These are phyloP conservation scores for Theocolax elegans DNA, from an alignment of 1,140 invertebrate genomes.

Conservation along the genomic window DNA sequence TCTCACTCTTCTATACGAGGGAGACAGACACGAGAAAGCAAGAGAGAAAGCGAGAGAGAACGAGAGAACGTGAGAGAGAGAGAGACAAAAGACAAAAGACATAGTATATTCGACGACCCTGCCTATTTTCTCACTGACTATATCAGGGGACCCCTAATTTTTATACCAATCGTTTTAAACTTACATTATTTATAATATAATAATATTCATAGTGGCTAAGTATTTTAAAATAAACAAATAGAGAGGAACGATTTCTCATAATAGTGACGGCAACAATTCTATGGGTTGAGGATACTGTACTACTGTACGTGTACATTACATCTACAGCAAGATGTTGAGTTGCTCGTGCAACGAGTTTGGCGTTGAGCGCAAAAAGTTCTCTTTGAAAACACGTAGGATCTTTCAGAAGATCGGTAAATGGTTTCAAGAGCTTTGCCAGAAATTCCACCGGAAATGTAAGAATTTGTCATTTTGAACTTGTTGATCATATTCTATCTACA, in stretches of 20 bases:
- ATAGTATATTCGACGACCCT: too few relatives aligned
- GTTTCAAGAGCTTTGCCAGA: slow-evolving; percentile 54
- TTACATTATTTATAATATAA: too few relatives aligned
- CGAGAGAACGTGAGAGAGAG: background rate
- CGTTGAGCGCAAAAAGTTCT: slow-evolving; percentile 44
- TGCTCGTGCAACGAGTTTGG: background rate
- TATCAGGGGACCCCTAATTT: background rate
- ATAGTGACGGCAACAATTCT: slow-evolving; percentile 29
- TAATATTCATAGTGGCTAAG: too few relatives aligned
- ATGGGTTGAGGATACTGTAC: background rate
- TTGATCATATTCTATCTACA: too few relatives aligned
- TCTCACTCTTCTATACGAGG: too few relatives aligned
- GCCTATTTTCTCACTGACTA: too few relatives aligned
- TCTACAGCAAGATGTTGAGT: background rate
- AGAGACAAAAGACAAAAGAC: background rate
- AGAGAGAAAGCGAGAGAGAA: background rate
- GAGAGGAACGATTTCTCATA: too few relatives aligned
- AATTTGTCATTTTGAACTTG: too few relatives aligned
- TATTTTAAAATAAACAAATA: too few relatives aligned
- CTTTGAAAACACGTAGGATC: slow-evolving; percentile 45
- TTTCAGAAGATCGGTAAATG: slow-evolving; percentile 55
- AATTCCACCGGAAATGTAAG: slow-evolving; percentile 45
- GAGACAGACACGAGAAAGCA: too few relatives aligned
- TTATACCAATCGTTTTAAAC: too few relatives aligned
- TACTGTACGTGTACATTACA: background rate